Base-by-base conservation (phyloP, 2,888 invertebrate species). In the Cyclophora albipunctata region DNA sequence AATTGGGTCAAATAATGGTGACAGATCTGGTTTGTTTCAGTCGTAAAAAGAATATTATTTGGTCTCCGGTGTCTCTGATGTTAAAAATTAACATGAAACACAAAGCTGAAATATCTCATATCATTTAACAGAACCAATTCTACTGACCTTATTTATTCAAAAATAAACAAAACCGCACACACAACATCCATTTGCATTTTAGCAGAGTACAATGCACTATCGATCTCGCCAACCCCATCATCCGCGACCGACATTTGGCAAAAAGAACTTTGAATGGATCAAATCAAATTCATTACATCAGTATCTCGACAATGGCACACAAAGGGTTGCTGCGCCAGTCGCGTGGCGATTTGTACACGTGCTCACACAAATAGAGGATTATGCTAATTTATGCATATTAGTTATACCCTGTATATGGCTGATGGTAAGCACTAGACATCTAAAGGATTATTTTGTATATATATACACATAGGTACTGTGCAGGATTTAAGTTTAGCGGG, bases 271-370 rank as follows among this genome's bases (percentile, higher is more conserved):
- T 54, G 66, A 66, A 72, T 64, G 66, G 67, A 68, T 65, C 60
- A 63, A 72, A 73, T 75, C 65, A 69, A 64, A 72, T 71, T 71
- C 71, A 71, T 73, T 67, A 69, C 65, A 66, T 61, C 63, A 59
- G 43, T 51, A 57, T 60, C 54, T 54, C 60, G 54, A 73, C 74
- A 75, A 72, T 66, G 67, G 62, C 58, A 64, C 63, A 37, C 37
- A 75, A 74, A 75, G 77, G 77, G 77, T 74, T 72, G 68, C 50
- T 63, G 71, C 60, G 59, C 53, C 52, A 47, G 67, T 60, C 75
- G 75, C 75, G 77, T 75, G 77, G 59, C 69, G 57, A 54, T 52
- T 48, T 40, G 48, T 57, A 66, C 77, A 74, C 76, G 75, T 74
- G 77, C 62, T 57, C 64, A 60, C 61, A 63, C 67, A 60, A 55